Evolutionary conservation across 37 sponge, comb jelly and placozoan genomes (phyloP).

Genomic region (Trichoplax adhaerens): DNA sequence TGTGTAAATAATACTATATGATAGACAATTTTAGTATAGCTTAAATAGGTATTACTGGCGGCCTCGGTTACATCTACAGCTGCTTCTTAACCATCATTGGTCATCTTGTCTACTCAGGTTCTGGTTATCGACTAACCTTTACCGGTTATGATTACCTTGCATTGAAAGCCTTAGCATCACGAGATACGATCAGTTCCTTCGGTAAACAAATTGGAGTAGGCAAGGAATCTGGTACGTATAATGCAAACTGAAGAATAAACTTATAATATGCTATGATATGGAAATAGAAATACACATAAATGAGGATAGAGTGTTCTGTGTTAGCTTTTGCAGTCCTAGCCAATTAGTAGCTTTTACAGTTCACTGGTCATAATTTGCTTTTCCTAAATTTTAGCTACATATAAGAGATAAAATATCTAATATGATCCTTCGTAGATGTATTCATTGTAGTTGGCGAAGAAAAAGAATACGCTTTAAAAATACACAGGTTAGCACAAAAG

Average conservation of each 20-base stretch:
- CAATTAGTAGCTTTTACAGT: too few species aligned
- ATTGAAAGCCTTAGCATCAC: slow-evolving; percentile 49
- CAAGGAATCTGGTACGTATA: slow-evolving; percentile 72
- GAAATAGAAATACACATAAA: too few species aligned
- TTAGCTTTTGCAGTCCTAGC: too few species aligned
- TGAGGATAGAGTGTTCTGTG: too few species aligned
- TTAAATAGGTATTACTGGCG: too few species aligned
- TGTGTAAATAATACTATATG: too few species aligned
- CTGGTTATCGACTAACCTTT: slow-evolving; percentile 88
- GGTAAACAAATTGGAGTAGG: slow-evolving; percentile 98
- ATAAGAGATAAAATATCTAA: not conserved
- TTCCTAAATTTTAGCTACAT: too few species aligned
- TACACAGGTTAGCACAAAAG: slow-evolving; percentile 48
- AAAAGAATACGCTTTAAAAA: slow-evolving; percentile 67
- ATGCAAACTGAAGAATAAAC: not conserved
- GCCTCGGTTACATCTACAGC: too few species aligned
- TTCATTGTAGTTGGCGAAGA: slow-evolving; percentile 71
- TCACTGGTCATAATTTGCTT: too few species aligned
- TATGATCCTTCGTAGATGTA: slow-evolving; percentile 39
- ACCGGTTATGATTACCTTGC: slow-evolving; percentile 97
- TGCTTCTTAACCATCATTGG: not conserved
- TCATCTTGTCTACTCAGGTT: slow-evolving; percentile 16
- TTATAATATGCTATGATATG: too few species aligned
- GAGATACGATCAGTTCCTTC: slow-evolving; percentile 59
- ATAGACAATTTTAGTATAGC: too few species aligned